A percentile compares a stretch with the other conserved stretches of the same genome.
Conservation (phyloP, 2,888 invertebrate species). For the Epistrophe eligans region DNA sequence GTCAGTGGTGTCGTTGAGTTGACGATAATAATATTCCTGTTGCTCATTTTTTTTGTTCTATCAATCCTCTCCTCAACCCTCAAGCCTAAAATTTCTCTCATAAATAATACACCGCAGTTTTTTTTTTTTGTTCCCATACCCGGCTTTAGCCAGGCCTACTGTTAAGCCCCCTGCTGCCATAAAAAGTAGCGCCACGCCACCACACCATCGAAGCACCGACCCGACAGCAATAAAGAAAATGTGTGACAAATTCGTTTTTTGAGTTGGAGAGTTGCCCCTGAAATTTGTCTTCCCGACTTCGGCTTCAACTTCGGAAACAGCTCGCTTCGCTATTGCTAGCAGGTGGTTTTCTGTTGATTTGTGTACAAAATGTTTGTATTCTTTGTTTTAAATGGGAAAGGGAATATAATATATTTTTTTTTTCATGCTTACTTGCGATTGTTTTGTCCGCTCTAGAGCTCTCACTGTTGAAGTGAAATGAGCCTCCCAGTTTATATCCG, state of each 20-base stretch:
- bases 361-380: background rate
- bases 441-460: background rate
- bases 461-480: conserved; percentile 23
- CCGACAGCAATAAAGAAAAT: conserved; percentile 19
- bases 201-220: too few species aligned
- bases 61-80: background rate
- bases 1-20: background rate
- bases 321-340: conserved; percentile 6
- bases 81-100: background rate
- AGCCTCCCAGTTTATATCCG: conserved; percentile 61
- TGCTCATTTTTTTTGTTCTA: background rate
- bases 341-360: conserved; percentile 56
- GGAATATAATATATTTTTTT: background rate
- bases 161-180: conserved; percentile 20
- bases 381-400: background rate
- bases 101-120: background rate
- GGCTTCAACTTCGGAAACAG: background rate
- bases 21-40: background rate
- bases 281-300: conserved; percentile 67
- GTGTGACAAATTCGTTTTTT: conserved; percentile 29
- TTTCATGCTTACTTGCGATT: conserved; percentile 24
- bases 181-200: background rate
- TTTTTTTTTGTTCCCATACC: background rate
- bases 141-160: conserved; percentile 7
- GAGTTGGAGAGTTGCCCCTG: conserved; percentile 57